These are phyloP conservation scores for Andrena cerasifolii DNA, from an alignment of 1,140 invertebrate species.

Conservation along the genomic window DNA sequence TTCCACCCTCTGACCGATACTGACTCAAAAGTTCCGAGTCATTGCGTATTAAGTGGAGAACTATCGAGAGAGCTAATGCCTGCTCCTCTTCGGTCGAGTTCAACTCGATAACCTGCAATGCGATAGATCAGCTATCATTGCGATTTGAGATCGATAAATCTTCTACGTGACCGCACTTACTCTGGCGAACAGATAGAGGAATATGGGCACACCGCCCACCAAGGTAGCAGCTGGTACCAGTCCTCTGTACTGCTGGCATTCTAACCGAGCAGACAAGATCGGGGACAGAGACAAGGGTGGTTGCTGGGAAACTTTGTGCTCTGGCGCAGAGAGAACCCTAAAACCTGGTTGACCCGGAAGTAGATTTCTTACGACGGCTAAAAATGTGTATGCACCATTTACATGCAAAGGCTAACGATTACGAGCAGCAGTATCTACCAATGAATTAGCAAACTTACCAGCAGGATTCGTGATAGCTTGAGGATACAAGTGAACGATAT, in stretches of 20 bases:
- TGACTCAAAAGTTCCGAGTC: conserved; percentile 82
- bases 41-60: conserved; percentile 82
- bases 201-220: conserved; percentile 84
- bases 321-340: conserved; percentile 77
- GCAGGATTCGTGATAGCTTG: conserved; percentile 82
- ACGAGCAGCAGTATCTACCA: background rate
- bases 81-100: conserved; percentile 83
- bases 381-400: conserved; percentile 27
- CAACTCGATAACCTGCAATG: conserved; percentile 84
- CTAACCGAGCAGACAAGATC: conserved; percentile 74
- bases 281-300: conserved; percentile 79
- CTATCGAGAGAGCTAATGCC: conserved; percentile 83
- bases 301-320: conserved; percentile 81
- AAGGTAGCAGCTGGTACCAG: conserved; percentile 83
- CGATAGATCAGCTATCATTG: background rate
- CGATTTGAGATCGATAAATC: background rate
- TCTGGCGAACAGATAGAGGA: conserved; percentile 85
- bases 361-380: conserved; percentile 77
- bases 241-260: conserved; percentile 81
- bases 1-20: conserved; percentile 80
- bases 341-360: conserved; percentile 82
- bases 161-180: conserved; percentile 68
- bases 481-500: conserved; percentile 84
- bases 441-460: conserved; percentile 71
- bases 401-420: background rate